Evolutionary conservation across 1,140 invertebrate genomes (phyloP), one percentile per base, ranked within the genome.

Genomic region (Oscheius sp.): DNA sequence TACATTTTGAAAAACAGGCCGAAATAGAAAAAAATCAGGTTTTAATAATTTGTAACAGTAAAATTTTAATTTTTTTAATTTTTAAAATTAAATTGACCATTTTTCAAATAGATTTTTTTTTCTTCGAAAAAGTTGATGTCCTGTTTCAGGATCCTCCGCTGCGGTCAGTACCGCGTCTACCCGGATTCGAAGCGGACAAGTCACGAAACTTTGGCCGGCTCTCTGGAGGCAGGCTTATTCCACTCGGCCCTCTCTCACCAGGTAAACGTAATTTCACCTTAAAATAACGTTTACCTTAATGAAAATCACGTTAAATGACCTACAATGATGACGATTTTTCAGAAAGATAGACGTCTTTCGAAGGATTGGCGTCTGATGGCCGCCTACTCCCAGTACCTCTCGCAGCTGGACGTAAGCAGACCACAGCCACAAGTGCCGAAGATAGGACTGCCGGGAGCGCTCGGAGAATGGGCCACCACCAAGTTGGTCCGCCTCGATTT

Each of bases 201-300:
- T 23, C 15, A 4, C 4, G 7, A 7, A 4, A 13, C 49, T 15
- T 23, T 23, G 49, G 49, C 23, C 23, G 7, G 4, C 7, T 55
- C 49, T 4, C 7, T 4, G 58, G 66, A 68, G n/a, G n/a, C n/a
- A n/a, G n/a, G n/a, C 1, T 79, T 78, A 10, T 79, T 79, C 45
- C 78, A 79, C 68, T 79, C 78, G 20, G 78, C 79, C 18, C 15
- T 20, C 13, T 68, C 66, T 32, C 66, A 68, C 7, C 66, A n/a
- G n/a, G n/a, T n/a, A n/a, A n/a, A n/a, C n/a, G n/a, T n/a, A n/a
- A n/a, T n/a, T n/a, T n/a, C n/a, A n/a, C n/a, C n/a, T n/a, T n/a
- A n/a, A n/a, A n/a, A n/a, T n/a, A n/a, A n/a, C n/a, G n/a, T n/a
- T n/a, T n/a, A n/a, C n/a, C n/a, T n/a, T n/a, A n/a, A n/a, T n/a